Conservation (phyloP, 2,888 invertebrate species). For the Diploptera punctata region DNA sequence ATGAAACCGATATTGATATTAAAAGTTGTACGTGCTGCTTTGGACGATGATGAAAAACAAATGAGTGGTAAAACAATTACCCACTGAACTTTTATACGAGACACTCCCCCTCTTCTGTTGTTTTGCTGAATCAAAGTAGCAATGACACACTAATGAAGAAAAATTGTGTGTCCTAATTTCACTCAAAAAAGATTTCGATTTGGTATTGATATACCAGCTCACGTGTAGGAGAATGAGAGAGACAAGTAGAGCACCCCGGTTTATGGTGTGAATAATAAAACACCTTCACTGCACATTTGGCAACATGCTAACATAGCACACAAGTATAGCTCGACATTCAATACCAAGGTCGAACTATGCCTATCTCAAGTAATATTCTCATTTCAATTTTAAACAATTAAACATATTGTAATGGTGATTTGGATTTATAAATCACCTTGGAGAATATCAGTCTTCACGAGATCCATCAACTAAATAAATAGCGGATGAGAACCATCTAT, state of each 20-base stretch:
- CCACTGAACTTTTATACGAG: slow-evolving; percentile 34
- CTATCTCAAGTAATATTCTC: no score
- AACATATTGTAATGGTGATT: no score
- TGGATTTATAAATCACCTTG: no score
- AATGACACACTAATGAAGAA: slow-evolving; percentile 24
- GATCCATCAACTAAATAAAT: no score
- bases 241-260: background rate
- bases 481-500: no score
- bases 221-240: background rate
- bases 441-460: no score
- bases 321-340: background rate
- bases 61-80: slow-evolving; percentile 33
- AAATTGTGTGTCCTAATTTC: slow-evolving; percentile 22
- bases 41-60: background rate
- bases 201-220: background rate
- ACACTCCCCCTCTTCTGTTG: slow-evolving; percentile 2
- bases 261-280: background rate
- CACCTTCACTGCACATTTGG: slow-evolving; percentile 6
- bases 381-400: no score
- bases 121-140: slow-evolving; percentile 1
- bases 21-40: no score
- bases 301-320: background rate
- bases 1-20: no score
- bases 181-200: slow-evolving; percentile 19
- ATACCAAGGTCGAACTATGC: no score